phyloP scores from a whole-genome alignment of 2,888 invertebrate genomes.

The Mesoligia furuncula region DNA sequence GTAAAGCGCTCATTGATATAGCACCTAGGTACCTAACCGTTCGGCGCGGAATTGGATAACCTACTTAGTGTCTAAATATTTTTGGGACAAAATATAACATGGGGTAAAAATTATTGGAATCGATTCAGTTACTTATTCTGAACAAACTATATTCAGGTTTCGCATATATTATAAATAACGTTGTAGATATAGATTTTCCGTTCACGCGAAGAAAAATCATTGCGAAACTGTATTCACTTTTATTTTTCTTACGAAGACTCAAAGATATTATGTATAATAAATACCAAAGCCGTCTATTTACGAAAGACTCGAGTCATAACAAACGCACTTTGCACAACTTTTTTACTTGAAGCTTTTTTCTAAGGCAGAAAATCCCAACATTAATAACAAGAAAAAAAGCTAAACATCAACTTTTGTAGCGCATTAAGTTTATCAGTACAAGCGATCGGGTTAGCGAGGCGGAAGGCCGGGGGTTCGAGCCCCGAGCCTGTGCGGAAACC shows the following conservation, averaged over 20 bases:
- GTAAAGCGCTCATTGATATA: no score
- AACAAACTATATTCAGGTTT: no score
- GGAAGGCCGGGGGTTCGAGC: conserved; percentile 58
- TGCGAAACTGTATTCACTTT: not conserved
- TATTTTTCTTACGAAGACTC: not conserved
- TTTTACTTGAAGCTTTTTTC: not conserved
- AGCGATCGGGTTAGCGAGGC: conserved; percentile 68
- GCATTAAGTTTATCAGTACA: conserved; percentile 76
- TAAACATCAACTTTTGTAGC: conserved; percentile 72
- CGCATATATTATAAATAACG: no score
- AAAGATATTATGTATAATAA: not conserved
- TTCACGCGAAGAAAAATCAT: not conserved
- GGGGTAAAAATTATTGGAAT: no score
- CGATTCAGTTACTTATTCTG: no score
- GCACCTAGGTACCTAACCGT: no score
- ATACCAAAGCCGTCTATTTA: not conserved
- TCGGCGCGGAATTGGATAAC: no score
- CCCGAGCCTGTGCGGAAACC: conserved; percentile 55
- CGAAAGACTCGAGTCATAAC: not conserved
- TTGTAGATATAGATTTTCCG: not conserved
- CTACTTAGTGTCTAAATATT: no score
- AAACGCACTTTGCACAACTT: not conserved
- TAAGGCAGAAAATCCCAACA: conserved; percentile 23
- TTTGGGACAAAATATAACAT: no score
- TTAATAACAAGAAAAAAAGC: conserved; percentile 61